Evolutionary conservation across 2,113 vertebrate species (phyloP).

Genomic region (Mesembrinibis cayennensis): DNA sequence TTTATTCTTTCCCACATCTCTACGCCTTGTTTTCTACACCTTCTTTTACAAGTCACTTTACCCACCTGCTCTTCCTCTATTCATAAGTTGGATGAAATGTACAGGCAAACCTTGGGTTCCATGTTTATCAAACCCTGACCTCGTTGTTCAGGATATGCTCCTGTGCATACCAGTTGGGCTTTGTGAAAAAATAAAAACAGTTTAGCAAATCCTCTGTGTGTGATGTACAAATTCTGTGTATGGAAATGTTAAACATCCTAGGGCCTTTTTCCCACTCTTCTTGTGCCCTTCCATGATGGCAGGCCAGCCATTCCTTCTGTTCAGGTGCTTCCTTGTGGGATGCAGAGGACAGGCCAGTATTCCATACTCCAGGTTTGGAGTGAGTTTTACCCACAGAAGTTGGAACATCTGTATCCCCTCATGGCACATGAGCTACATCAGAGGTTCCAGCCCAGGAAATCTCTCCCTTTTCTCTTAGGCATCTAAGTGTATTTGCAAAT

Average conservation of each 20-base stretch:
- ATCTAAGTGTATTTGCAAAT: not conserved
- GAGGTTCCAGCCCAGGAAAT: not conserved
- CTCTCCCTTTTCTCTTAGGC: not conserved
- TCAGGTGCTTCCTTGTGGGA: not conserved
- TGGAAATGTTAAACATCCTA: not conserved
- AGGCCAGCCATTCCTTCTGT: not conserved
- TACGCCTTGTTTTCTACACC: not conserved
- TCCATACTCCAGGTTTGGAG: not conserved
- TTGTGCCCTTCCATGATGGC: not conserved
- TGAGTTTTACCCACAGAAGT: not conserved
- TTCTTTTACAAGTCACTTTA: not conserved
- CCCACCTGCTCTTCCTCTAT: not conserved
- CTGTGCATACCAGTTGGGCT: not conserved
- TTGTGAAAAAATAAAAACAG: not conserved
- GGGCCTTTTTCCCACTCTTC: rapidly evolving
- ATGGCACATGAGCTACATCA: not conserved
- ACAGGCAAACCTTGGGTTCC: not conserved
- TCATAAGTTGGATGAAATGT: not conserved
- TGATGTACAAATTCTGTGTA: not conserved
- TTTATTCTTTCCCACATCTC: not conserved
- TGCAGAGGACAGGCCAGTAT: not conserved
- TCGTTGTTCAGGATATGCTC: not conserved
- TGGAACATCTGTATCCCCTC: not conserved
- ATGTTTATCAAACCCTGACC: not conserved
- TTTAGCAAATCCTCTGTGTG: not conserved